Evolutionary conservation across 1,140 invertebrate genomes (phyloP).

Genomic region (Platorchestia sp.): DNA sequence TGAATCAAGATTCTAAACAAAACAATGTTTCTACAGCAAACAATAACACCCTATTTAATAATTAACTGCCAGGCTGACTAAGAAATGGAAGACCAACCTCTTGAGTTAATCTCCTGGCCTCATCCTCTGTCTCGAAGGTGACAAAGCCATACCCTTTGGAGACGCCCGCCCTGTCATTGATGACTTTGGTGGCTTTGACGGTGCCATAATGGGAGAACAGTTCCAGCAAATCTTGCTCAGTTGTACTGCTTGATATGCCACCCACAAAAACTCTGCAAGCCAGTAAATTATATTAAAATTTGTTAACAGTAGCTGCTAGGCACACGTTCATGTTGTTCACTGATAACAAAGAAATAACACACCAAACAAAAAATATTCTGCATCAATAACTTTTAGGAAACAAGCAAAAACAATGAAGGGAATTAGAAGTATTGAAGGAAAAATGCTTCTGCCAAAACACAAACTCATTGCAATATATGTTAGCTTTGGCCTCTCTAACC

Average conservation of each 20-base stretch:
- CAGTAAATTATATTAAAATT: not conserved
- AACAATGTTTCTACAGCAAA: too few relatives aligned
- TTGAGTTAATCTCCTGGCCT: constrained; percentile 80
- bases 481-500: too few relatives aligned
- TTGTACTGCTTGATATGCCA: constrained; percentile 89
- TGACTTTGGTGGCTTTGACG: constrained; percentile 94
- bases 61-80: not conserved
- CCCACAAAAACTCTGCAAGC: constrained; percentile 92
- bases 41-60: too few relatives aligned
- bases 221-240: constrained; percentile 85
- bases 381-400: too few relatives aligned
- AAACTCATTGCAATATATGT: too few relatives aligned
- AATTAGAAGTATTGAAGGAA: too few relatives aligned
- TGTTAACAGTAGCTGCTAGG: not conserved
- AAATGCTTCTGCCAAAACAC: too few relatives aligned
- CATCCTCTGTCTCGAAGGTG: constrained; percentile 93
- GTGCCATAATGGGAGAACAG: constrained; percentile 89
- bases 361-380: too few relatives aligned
- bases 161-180: constrained; percentile 91
- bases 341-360: not conserved
- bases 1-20: too few relatives aligned
- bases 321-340: not conserved
- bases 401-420: too few relatives aligned
- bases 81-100: constrained; percentile 66
- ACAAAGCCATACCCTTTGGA: constrained; percentile 97